Evolutionary conservation across 2,113 vertebrate species (phyloP), one percentile per base, ranked within the genome.

Genomic region (Hylia prasina): DNA sequence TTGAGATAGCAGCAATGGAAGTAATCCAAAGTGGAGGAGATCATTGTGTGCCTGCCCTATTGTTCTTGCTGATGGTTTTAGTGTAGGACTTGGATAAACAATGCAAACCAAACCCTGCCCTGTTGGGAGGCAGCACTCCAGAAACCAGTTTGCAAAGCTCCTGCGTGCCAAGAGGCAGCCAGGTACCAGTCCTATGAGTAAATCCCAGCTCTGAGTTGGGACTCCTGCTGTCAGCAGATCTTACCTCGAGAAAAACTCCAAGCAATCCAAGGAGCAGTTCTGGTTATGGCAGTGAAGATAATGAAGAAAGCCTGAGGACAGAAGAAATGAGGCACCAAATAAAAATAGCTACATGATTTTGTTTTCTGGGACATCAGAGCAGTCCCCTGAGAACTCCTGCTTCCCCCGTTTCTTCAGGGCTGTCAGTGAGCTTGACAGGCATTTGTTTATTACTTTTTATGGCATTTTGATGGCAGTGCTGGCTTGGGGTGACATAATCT

Each of bases 311-410:
- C 94, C 85, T 1, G 58, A 92, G 90, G 95, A 82, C 66, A 85
- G 75, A 82, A 92, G 88, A 82, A 95, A 92, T 33, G 82, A 97
- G 66, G 66, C 90, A 93, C 70, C 85, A 92, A 60, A 90, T 92
- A 95, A 96, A 97, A 93, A 95, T 93, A 95, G 75, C 85, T 90
- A 1, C 70, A 10, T 9, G n/a, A 76, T 85, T 89, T 69, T 90
- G 82, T 97, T 96, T 96, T 93, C 75, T 95, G 85, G 79, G 88
- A 51, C 88, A 88, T 87, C 48, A 51, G 61, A 92, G 58, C 61
- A 61, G 53, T 90, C 75, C 71, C 88, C 20, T 68, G 87, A 79
- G 94, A 94, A 76, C 25, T 96, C 21, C 44, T 51, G 13, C 78
- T 82, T 87, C 22, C 75, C 63, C 70, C 0, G 0, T 68, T 80